Percentiles rank a stretch among this genome's conserved stretches.
phyloP scores from a whole-genome alignment of 1,140 invertebrate species.

The Gerris buenoi region DNA sequence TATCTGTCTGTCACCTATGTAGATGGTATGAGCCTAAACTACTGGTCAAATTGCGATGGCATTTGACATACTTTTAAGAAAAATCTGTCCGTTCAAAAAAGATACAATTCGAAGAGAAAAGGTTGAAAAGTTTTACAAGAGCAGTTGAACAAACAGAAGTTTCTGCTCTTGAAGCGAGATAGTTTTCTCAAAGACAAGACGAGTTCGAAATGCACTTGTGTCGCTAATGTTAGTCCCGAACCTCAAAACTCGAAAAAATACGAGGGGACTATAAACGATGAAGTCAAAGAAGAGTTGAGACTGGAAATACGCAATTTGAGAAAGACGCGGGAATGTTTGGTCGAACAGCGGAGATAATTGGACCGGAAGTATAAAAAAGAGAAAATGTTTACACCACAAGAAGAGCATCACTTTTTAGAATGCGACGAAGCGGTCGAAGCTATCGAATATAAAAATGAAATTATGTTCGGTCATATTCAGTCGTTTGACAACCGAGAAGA shows the following conservation, averaged over 20 bases:
- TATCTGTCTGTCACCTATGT: no score
- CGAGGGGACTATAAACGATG: conserved; percentile 24
- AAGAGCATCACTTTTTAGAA: conserved; percentile 62
- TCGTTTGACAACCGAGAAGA: conserved; percentile 39
- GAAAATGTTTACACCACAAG: conserved; percentile 13
- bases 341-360: conserved; percentile 56
- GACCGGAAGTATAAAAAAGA: conserved; percentile 59
- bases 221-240: neutral
- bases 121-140: conserved; percentile 25
- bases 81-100: conserved; percentile 29
- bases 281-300: conserved; percentile 50
- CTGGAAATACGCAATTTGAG: conserved; percentile 67
- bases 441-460: conserved; percentile 81
- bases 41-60: no score
- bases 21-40: no score
- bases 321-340: conserved; percentile 55
- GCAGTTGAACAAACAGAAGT: conserved; percentile 20
- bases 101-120: conserved; percentile 30
- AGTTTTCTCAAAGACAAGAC: conserved; percentile 24
- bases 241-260: no score
- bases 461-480: conserved; percentile 61
- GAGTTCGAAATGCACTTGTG: conserved; percentile 10
- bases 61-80: no score
- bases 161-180: conserved; percentile 19
- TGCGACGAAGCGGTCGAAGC: conserved; percentile 84